Conservation (phyloP, 2,113 vertebrate genomes). For the Steatornis caripensis region DNA sequence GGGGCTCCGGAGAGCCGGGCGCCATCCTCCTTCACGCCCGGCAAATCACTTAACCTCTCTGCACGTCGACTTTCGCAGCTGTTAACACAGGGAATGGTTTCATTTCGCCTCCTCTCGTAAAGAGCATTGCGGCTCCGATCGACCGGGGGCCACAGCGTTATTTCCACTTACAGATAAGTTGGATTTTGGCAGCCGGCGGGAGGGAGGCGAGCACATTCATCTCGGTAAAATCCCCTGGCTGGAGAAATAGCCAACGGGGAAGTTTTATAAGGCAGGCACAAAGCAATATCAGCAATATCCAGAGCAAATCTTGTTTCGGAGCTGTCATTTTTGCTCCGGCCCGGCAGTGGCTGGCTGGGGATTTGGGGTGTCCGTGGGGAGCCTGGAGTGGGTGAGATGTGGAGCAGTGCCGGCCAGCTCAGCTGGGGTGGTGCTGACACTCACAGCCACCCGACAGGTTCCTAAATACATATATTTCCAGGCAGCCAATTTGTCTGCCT, state of each 20-base stretch:
- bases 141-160: not conserved
- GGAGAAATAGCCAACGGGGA: constrained; percentile 36
- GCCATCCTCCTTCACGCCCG: not conserved
- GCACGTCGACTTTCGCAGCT: not conserved
- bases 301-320: constrained; percentile 26
- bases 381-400: not conserved
- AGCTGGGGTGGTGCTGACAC: not conserved
- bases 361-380: not conserved
- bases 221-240: constrained; percentile 27
- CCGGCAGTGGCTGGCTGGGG: not conserved
- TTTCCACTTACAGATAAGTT: constrained; percentile 30
- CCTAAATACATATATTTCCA: constrained; percentile 30
- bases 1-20: fast-evolving
- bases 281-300: constrained; percentile 57
- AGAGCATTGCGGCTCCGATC: not conserved
- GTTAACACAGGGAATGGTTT: not conserved
- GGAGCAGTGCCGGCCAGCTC: not conserved
- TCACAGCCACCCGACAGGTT: constrained; percentile 18
- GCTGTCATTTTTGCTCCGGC: not conserved
- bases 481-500: constrained; percentile 58
- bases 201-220: constrained; percentile 9
- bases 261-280: constrained; percentile 36
- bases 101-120: not conserved
- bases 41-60: constrained; percentile 42
- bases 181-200: constrained; percentile 7